Conservation (phyloP, 2,888 invertebrate species). For the Petrolisthes cinctipes region DNA sequence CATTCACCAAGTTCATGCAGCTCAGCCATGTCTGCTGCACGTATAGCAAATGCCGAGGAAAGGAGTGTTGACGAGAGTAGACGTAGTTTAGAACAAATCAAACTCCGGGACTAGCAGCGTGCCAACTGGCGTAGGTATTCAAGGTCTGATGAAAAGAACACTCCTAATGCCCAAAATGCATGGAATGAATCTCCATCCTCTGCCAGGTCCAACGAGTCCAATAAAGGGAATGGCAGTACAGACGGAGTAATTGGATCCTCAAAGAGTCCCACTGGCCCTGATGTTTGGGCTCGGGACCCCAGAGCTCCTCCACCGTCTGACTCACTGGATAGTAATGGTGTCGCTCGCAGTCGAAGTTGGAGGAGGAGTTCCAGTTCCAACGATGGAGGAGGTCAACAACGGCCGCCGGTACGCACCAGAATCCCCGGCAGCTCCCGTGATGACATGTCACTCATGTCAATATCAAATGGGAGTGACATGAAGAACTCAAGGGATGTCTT, state of each 20-base stretch:
- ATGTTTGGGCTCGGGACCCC: constrained; percentile 45
- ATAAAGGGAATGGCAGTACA: background rate
- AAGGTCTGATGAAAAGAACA: constrained; percentile 36
- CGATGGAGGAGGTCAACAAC: constrained; percentile 38
- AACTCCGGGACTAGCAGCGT: constrained; percentile 60
- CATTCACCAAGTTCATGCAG: constrained; percentile 45
- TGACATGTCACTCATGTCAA: constrained; percentile 59
- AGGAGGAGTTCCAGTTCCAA: constrained; percentile 29
- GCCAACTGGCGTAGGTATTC: constrained; percentile 57
- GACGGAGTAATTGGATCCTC: background rate
- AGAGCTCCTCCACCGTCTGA: constrained; percentile 36
- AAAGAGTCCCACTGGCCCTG: background rate
- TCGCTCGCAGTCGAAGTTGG: constrained; percentile 32
- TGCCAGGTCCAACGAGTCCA: constrained; percentile 1
- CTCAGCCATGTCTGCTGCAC: constrained; percentile 50
- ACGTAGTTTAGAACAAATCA: constrained; percentile 55
- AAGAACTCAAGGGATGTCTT: constrained; percentile 18
- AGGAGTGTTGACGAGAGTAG: constrained; percentile 44
- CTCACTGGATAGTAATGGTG: constrained; percentile 26
- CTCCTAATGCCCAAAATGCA: constrained; percentile 31
- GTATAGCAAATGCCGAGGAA: constrained; percentile 41
- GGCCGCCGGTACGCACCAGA: constrained; percentile 41
- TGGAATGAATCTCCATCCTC: constrained; percentile 47
- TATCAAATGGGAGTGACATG: constrained; percentile 52
- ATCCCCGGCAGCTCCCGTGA: constrained; percentile 48